These are phyloP conservation scores for Apeltes quadracus DNA, from an alignment of 2,113 vertebrate species.

Conservation along the genomic window DNA sequence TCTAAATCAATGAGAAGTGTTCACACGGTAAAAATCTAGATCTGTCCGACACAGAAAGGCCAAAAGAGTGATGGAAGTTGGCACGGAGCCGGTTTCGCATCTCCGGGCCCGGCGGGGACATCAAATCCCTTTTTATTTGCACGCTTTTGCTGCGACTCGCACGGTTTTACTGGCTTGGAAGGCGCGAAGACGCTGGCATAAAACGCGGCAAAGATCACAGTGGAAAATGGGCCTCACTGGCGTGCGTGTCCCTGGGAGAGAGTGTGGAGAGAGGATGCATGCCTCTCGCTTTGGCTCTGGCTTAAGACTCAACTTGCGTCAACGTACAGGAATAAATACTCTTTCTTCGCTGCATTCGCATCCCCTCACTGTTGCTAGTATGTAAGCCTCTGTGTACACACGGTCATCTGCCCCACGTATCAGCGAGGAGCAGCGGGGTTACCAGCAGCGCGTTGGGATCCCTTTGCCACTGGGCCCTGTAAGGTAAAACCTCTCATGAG, in stretches of 20 bases:
- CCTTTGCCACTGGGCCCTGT: slow-evolving; percentile 38
- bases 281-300: slow-evolving; percentile 44
- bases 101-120: slow-evolving; percentile 15
- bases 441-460: slow-evolving; percentile 1
- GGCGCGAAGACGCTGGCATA: slow-evolving; percentile 56
- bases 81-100: neutral
- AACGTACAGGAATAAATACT: slow-evolving; percentile 71
- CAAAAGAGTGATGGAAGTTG: slow-evolving; percentile 22
- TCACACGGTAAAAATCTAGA: slow-evolving; percentile 1
- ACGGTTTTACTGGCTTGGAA: slow-evolving; percentile 60
- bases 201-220: slow-evolving; percentile 52
- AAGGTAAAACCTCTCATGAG: slow-evolving; percentile 56
- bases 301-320: slow-evolving; percentile 48
- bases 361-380: slow-evolving; percentile 38
- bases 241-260: slow-evolving; percentile 46
- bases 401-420: slow-evolving; percentile 7
- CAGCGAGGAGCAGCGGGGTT: slow-evolving; percentile 9
- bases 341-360: slow-evolving; percentile 51
- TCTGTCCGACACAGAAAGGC: slow-evolving; percentile 17
- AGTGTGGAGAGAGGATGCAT: slow-evolving; percentile 56
- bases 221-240: slow-evolving; percentile 76
- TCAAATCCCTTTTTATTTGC: slow-evolving; percentile 50
- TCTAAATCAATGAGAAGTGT: slow-evolving; percentile 9
- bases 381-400: slow-evolving; percentile 20
- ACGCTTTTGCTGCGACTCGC: slow-evolving; percentile 30